Evolutionary conservation across 2,113 vertebrate genomes (phyloP), one percentile per base, ranked within the genome.

Genomic region (Numida meleagris): DNA sequence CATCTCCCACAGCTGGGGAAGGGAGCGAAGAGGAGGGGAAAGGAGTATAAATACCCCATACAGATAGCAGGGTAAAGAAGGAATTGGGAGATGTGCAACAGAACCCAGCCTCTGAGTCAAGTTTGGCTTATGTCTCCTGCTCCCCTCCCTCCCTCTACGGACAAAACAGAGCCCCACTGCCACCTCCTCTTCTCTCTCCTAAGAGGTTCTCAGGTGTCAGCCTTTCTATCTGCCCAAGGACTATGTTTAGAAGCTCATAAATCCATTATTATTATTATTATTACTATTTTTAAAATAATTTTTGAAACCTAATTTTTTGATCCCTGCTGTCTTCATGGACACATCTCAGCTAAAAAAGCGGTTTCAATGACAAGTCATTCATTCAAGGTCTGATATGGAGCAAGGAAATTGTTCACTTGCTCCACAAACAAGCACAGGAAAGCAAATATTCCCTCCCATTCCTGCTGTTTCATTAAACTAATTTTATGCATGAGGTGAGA

Each of bases 401-500:
- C 59, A 58, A 80, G 87, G 66, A 92, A 93, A 93, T 81, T 88
- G 72, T 90, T 95, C 63, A 10, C 23, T 90, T 33, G 2, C 75
- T 87, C 63, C 66, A 38, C 87, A 93, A 53, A 72, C 53, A 83
- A 93, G 92, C 48, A 36, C 19, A 88, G 66, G 57, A 93, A 93
- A 86, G 81, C 8, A 12, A 90, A 92, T 87, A 92, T 86, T 92
- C 80, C 81, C 68, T 43, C 78, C 80, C 75, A 62, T 85, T 83
- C 87, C 89, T 66, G 82, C 82, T 85, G 89, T 93, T 96, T 86
- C 89, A 84, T 94, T 94, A 94, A 96, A 94, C 82, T 96, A 92
- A 97, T 97, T 96, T 96, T 96, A 96, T 97, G 95, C 91, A 96
- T 96, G 94, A 97, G 66, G 81, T 96, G 90, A 96, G 80, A 91